Evolutionary conservation across 2,888 invertebrate genomes (phyloP), one percentile per base, ranked within the genome.

Genomic region (Cotesia congregata): DNA sequence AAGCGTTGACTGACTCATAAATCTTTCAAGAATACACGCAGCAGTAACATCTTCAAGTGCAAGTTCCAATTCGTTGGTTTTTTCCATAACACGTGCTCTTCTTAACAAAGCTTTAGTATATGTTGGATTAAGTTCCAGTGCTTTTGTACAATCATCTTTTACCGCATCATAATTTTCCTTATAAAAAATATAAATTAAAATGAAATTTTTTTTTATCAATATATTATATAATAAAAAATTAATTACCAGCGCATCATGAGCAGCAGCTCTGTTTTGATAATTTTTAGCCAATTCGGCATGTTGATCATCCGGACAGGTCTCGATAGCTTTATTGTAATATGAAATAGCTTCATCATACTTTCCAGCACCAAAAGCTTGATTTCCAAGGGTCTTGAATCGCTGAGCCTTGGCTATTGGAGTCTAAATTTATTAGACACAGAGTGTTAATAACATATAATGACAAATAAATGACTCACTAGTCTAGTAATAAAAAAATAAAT

Each of bases 221-320:
- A n/a, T n/a, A n/a, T n/a, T n/a, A n/a, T n/a, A n/a, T n/a, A n/a
- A n/a, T 38, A 41, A 20, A 64, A 38, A 62, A 64, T 17, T 59
- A 67, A 20, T 38, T 88, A 93, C 93, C 86, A 97, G 91, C 89
- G 97, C 96, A 89, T 98, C 98, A 89, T 97, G 96, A 65, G 97
- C 96, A 15, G 98, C 98, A 9, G 98, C 98, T 84, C 98, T 93
- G 88, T 98, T 98, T 89, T 98, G 98, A 89, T 97, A 97, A 90
- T 96, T 97, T 15, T 96, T 97, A 0, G 98, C 94, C 75, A 97
- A 90, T 83, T 96, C 96, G 0, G 92, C 92, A 39, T 91, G 91
- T 83, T 94, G 93, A 75, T 95, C 93, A 79, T 91, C 90, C 0
- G 96, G 95, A 85, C 98, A 98, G 50, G 95, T 92, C 83, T 97